A percentile compares a stretch with the other conserved stretches of the same genome.
Conservation (phyloP, 23 tunicate species). For the Phallusia fumigata region DNA sequence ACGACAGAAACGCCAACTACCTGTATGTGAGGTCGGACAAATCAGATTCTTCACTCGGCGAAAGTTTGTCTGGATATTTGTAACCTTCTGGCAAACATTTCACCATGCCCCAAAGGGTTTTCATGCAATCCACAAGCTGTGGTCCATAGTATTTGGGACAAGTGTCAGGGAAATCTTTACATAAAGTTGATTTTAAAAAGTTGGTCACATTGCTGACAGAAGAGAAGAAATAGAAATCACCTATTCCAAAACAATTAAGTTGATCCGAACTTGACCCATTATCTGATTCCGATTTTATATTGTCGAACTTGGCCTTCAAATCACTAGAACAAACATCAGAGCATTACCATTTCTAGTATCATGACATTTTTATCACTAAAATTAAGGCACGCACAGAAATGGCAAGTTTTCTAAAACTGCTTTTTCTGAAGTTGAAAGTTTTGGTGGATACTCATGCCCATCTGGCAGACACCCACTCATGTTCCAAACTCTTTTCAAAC, state of each 20-base stretch:
- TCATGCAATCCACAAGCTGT: neutral
- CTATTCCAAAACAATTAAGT: slow-evolving; percentile 20
- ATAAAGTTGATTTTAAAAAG: neutral
- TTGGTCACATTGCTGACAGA: too few relatives aligned
- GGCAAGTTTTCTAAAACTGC: too few relatives aligned
- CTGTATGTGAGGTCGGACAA: neutral
- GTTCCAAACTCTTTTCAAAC: too few relatives aligned
- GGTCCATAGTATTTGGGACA: neutral
- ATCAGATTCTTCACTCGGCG: neutral
- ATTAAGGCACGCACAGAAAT: too few relatives aligned
- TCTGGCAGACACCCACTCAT: too few relatives aligned
- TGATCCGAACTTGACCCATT: slow-evolving; percentile 1
- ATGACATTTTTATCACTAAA: too few relatives aligned
- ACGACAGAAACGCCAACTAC: neutral
- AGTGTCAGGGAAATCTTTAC: neutral
- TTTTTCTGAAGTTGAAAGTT: too few relatives aligned
- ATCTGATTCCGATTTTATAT: neutral
- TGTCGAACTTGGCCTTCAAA: neutral
- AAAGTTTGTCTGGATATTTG: neutral
- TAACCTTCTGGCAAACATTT: neutral
- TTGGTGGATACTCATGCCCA: too few relatives aligned
- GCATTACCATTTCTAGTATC: too few relatives aligned
- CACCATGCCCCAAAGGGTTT: neutral
- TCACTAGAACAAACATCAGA: slow-evolving; percentile 6
- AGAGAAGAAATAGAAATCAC: neutral